Percentiles rank a stretch among this genome's conserved stretches.
phyloP scores from a whole-genome alignment of 2,113 vertebrate species.

The Catagonus wagneri region DNA sequence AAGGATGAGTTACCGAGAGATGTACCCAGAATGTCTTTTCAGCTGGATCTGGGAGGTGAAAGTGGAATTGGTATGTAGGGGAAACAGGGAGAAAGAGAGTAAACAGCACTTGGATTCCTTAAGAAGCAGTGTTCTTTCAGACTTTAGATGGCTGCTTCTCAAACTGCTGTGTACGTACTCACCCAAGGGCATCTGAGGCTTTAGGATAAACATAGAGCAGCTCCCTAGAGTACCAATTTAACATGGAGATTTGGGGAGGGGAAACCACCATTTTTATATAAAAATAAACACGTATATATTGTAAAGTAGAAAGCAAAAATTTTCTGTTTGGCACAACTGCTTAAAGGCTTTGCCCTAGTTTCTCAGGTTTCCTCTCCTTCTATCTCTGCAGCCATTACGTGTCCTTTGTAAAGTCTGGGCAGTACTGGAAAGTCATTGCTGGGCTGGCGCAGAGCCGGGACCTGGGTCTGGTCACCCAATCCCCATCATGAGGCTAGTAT shows the following conservation, averaged over 20 bases:
- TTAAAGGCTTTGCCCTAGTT: background rate
- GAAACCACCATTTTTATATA: background rate
- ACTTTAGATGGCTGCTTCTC: background rate
- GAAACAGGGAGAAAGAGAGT: background rate
- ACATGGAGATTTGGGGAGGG: background rate
- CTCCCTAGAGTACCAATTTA: background rate
- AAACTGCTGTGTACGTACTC: background rate
- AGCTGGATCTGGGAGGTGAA: background rate
- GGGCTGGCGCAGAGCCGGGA: background rate
- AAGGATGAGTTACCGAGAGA: background rate
- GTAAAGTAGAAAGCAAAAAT: background rate
- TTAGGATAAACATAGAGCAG: background rate
- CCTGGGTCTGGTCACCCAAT: background rate
- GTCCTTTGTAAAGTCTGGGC: background rate
- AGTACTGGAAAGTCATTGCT: background rate
- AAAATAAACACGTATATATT: constrained; percentile 15
- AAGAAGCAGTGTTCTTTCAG: background rate
- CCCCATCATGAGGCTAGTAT: background rate
- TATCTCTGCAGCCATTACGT: background rate
- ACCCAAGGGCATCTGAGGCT: background rate
- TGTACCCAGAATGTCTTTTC: background rate
- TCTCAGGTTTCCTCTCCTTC: background rate
- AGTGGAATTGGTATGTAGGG: background rate
- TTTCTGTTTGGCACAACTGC: background rate
- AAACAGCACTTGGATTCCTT: background rate